These are phyloP conservation scores for Amniataba percoides DNA, from an alignment of 2,797 vertebrate species.

Conservation along the genomic window DNA sequence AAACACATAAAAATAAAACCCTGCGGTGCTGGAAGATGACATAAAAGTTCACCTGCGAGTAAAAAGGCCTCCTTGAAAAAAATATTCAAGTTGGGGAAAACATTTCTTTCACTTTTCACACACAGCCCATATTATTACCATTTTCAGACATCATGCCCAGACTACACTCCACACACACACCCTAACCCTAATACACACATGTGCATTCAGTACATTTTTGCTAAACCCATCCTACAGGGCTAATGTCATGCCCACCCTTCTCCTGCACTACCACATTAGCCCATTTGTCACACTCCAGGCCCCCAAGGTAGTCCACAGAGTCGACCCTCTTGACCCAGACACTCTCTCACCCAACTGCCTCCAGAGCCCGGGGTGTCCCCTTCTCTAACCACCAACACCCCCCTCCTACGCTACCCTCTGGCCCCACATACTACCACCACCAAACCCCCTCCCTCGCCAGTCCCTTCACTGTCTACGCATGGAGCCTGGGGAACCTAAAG, in stretches of 20 bases:
- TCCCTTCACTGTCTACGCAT: slow-evolving; percentile 52
- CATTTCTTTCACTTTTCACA: slow-evolving; percentile 11
- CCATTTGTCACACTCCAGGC: slow-evolving; percentile 59
- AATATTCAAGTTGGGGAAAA: background rate
- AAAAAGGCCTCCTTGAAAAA: background rate
- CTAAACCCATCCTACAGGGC: slow-evolving; percentile 24
- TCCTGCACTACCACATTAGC: slow-evolving; percentile 38
- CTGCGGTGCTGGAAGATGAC: background rate
- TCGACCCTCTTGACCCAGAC: slow-evolving; percentile 67
- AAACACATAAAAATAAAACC: background rate
- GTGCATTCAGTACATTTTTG: background rate
- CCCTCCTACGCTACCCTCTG: slow-evolving; percentile 28
- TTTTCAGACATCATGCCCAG: background rate
- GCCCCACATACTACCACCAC: slow-evolving; percentile 32
- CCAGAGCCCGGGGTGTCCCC: slow-evolving; percentile 61
- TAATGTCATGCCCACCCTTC: slow-evolving; percentile 39
- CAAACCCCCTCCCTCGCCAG: slow-evolving; percentile 20
- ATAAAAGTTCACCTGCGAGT: no score
- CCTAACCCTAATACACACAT: background rate
- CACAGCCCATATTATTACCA: background rate
- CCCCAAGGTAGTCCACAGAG: slow-evolving; percentile 45
- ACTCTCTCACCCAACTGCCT: slow-evolving; percentile 67
- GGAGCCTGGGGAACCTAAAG: slow-evolving; percentile 71
- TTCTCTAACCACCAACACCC: slow-evolving; percentile 51
- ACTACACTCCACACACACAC: slow-evolving; percentile 1